Evolutionary conservation across 2,113 vertebrate species (phyloP).

Genomic region (Struthidea cinerea): DNA sequence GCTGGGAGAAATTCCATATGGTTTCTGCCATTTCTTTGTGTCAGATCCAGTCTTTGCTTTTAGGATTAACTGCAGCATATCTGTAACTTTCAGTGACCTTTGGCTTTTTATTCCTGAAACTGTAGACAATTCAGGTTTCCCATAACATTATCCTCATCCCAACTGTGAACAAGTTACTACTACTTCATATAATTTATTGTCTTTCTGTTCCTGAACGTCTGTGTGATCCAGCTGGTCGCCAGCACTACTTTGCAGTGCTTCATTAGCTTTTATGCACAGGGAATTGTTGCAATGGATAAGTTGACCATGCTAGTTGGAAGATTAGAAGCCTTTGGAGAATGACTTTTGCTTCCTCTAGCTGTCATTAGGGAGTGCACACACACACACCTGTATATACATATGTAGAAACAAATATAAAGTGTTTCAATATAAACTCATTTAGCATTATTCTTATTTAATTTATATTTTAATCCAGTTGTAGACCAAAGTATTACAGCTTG

Average conservation of each 20-base stretch:
- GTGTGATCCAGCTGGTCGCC: neutral
- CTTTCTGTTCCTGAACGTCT: slow-evolving; percentile 14
- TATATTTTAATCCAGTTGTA: slow-evolving; percentile 58
- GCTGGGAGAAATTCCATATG: neutral
- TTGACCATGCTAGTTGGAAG: slow-evolving; percentile 16
- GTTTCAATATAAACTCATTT: slow-evolving; percentile 42
- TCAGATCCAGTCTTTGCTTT: neutral
- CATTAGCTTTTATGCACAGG: slow-evolving; percentile 56
- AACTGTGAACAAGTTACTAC: slow-evolving; percentile 61
- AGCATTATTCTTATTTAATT: slow-evolving; percentile 56
- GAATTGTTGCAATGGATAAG: slow-evolving; percentile 55
- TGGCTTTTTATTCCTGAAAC: slow-evolving; percentile 18
- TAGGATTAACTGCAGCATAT: neutral
- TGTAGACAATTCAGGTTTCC: slow-evolving; percentile 53
- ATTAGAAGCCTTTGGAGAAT: slow-evolving; percentile 29
- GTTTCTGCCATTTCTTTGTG: neutral
- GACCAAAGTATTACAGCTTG: slow-evolving; percentile 59
- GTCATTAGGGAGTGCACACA: slow-evolving; percentile 55
- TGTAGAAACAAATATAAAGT: slow-evolving; percentile 1
- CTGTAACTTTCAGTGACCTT: neutral
- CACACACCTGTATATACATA: slow-evolving; percentile 54
- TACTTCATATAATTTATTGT: slow-evolving; percentile 63
- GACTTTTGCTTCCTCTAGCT: slow-evolving; percentile 46
- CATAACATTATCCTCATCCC: slow-evolving; percentile 38
- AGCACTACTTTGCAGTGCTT: slow-evolving; percentile 51